Base-by-base conservation (phyloP, 2,113 vertebrate genomes). In the Phalacrocorax carbo region DNA sequence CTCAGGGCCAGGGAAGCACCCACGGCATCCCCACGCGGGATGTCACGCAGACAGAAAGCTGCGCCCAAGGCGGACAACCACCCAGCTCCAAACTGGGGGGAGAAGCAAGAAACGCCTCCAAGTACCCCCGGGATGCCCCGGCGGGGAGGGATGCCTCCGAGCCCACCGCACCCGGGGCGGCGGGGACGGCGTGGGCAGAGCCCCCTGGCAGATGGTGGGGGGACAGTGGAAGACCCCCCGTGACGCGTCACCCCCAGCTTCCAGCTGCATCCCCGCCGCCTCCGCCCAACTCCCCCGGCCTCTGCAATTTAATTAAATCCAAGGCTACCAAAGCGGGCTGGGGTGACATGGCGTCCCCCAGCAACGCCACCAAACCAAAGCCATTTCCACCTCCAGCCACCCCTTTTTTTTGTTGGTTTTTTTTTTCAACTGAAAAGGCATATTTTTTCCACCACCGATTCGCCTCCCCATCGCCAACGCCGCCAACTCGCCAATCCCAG, bases 1-100 rank as follows among this genome's bases (percentile, higher is more conserved):
- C 5, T 4, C 4, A 1, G 54, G 40, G 12, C 52, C 11, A 14
- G 42, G 54, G 48, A 42, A 62, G 29, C 69, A 30, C 5, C 64
- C 62, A 20, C 2, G 1, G 62, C 11, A 12, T 19, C 38, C 11
- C 44, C 82, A 44, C 1, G 0, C 0, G 0, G 66, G 62, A 52
- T 0, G 3, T 57, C 51, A 78, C 5, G 0, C 32, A 32, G 18
- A 40, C 62, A 20, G 27, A 64, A 61, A 62, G 13, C 68, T 5
- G 19, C 2, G 2, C 6, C 13, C 4, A 60, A 40, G 21, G 13
- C 0, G 0, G 12, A 18, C 22, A 71, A 22, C 25, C 82, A 10
- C 25, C 5, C 0, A 38, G n/a, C 40, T 42, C 52, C 77, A 15
- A 44, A n/a, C 0, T 2, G 23, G 18, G 52, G 64, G n/a, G 15